Evolutionary conservation across 2,888 invertebrate species (phyloP).

Genomic region (Heliconius charithonia): DNA sequence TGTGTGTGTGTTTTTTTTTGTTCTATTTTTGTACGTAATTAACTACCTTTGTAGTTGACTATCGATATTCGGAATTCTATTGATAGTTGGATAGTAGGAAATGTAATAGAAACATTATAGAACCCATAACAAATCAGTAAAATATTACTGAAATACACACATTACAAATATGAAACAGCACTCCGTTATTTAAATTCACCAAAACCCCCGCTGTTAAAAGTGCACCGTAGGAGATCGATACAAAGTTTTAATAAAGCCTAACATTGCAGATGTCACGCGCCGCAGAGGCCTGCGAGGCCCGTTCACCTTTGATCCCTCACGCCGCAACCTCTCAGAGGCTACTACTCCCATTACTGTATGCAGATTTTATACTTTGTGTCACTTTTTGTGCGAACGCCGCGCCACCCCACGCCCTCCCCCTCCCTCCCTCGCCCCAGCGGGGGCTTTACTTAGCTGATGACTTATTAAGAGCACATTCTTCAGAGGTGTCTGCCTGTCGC

Average conservation of each 20-base stretch:
- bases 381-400: slow-evolving; percentile 76
- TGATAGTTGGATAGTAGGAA: neutral
- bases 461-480: slow-evolving; percentile 84
- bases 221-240: slow-evolving; percentile 38
- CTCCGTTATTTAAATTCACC: neutral
- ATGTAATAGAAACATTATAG: neutral
- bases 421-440: slow-evolving; percentile 51
- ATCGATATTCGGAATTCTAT: slow-evolving; percentile 2
- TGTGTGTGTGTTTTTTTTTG: slow-evolving; percentile 7
- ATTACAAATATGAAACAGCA: neutral
- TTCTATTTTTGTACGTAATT: slow-evolving; percentile 28
- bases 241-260: slow-evolving; percentile 45
- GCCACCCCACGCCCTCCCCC: slow-evolving; percentile 47
- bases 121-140: too few species aligned
- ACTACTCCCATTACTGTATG: slow-evolving; percentile 77
- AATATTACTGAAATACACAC: neutral
- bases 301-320: slow-evolving; percentile 71
- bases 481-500: slow-evolving; percentile 81
- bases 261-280: slow-evolving; percentile 45
- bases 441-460: slow-evolving; percentile 81
- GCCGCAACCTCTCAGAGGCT: slow-evolving; percentile 73
- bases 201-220: slow-evolving; percentile 8
- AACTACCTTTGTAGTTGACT: slow-evolving; percentile 24
- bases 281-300: slow-evolving; percentile 46
- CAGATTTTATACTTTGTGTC: slow-evolving; percentile 82